Conservation (phyloP, 2,797 vertebrate genomes). For the Pipistrellus kuhlii region DNA sequence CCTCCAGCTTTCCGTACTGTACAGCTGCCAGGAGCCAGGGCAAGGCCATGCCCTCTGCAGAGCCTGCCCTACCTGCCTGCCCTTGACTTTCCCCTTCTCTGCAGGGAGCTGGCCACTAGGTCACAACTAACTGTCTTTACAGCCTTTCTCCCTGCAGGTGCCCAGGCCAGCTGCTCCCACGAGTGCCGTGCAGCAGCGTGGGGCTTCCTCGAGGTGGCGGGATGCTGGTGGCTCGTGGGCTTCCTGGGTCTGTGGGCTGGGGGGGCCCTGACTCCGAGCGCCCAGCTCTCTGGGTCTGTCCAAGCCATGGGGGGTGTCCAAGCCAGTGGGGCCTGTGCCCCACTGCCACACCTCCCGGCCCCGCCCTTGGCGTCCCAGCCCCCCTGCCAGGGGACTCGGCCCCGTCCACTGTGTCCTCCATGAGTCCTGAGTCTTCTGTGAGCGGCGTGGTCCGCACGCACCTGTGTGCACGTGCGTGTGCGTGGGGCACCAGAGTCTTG, state of each 20-base stretch:
- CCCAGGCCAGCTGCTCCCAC: background rate
- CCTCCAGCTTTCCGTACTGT: background rate
- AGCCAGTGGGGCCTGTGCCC: slow-evolving; percentile 63
- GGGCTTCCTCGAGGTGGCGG: slow-evolving; percentile 8
- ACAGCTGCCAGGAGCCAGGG: slow-evolving; percentile 53
- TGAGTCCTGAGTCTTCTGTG: slow-evolving; percentile 71
- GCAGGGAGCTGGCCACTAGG: slow-evolving; percentile 24
- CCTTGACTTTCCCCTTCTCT: slow-evolving; percentile 20
- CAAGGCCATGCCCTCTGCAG: background rate
- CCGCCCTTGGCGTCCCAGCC: slow-evolving; percentile 59
- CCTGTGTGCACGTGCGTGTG: slow-evolving; percentile 56
- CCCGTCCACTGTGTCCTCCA: slow-evolving; percentile 70
- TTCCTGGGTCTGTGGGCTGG: slow-evolving; percentile 61
- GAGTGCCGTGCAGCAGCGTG: background rate
- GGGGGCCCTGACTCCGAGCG: slow-evolving; percentile 46
- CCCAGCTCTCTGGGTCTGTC: slow-evolving; percentile 49
- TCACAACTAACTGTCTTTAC: background rate
- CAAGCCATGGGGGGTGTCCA: slow-evolving; percentile 23
- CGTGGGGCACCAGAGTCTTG: slow-evolving; percentile 87
- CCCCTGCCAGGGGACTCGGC: slow-evolving; percentile 61
- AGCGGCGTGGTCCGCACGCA: slow-evolving; percentile 71
- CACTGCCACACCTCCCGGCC: background rate
- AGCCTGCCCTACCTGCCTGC: slow-evolving; percentile 18
- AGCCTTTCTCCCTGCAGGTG: slow-evolving; percentile 59
- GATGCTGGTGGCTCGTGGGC: background rate